Evolutionary conservation across 2,888 invertebrate species (phyloP).

Genomic region (Melanotus villosus): DNA sequence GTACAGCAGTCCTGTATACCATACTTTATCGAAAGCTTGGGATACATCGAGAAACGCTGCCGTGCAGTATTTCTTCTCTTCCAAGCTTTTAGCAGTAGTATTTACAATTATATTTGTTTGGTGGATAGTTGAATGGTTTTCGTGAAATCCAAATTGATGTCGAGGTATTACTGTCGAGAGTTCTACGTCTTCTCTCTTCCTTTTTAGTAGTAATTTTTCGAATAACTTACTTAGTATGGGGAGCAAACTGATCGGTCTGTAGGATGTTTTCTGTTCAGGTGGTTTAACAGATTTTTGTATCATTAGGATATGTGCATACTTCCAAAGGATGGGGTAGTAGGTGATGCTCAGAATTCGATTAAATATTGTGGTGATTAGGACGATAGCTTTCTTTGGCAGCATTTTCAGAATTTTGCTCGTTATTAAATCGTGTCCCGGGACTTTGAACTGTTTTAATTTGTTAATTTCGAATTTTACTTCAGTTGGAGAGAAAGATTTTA

Average conservation of each 20-base stretch:
- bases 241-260: constrained; percentile 49
- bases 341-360: constrained; percentile 3
- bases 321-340: constrained; percentile 18
- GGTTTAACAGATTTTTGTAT: constrained; percentile 48
- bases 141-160: constrained; percentile 14
- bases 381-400: constrained; percentile 10
- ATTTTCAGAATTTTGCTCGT: background rate
- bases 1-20: background rate
- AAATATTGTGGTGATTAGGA: constrained; percentile 3
- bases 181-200: constrained; percentile 10
- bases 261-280: constrained; percentile 39
- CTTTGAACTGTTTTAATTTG: background rate
- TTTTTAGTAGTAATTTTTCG: constrained; percentile 48
- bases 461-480: background rate
- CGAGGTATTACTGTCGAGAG: constrained; percentile 3
- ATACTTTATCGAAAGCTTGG: constrained; percentile 17
- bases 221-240: constrained; percentile 50
- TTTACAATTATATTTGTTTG: background rate
- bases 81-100: background rate
- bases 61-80: constrained; percentile 20
- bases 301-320: constrained; percentile 51
- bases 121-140: background rate
- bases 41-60: constrained; percentile 15
- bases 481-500: too few relatives aligned
- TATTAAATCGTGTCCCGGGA: background rate